Percentiles rank a stretch among this genome's conserved stretches.
phyloP scores from a whole-genome alignment of 2,797 vertebrate genomes.

The Dendrocincla fuliginosa region DNA sequence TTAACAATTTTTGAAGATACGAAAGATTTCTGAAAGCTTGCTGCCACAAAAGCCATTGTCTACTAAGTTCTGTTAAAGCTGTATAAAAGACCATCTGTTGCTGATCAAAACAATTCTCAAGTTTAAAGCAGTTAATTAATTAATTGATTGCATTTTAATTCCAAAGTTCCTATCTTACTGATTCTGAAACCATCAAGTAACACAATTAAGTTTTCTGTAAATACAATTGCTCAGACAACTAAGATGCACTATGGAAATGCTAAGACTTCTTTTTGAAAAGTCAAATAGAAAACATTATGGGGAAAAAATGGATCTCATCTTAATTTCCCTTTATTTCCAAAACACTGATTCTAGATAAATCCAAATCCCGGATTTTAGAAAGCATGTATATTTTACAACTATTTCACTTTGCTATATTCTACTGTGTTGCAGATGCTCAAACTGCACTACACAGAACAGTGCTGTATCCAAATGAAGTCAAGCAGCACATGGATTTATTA shows the following conservation, averaged over 20 bases:
- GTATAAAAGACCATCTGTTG: background rate
- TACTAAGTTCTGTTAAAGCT: background rate
- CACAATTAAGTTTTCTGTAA: background rate
- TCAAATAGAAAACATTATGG: background rate
- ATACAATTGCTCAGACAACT: background rate
- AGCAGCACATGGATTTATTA: background rate
- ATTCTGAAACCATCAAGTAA: background rate
- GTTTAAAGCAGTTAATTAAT: conserved; percentile 20
- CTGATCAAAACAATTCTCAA: conserved; percentile 7
- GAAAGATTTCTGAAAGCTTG: background rate
- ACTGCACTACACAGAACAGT: background rate
- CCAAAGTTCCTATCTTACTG: background rate
- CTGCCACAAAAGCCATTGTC: background rate
- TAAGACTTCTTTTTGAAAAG: background rate
- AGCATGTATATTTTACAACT: rapidly evolving
- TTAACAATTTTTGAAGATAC: background rate
- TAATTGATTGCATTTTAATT: background rate
- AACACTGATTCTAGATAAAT: background rate
- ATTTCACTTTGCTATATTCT: background rate
- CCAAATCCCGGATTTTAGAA: background rate
- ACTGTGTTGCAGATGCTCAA: background rate
- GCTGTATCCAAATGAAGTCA: background rate
- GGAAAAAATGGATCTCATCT: background rate
- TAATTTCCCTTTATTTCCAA: background rate
- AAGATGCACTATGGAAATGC: background rate